phyloP scores from a whole-genome alignment of 2,113 vertebrate species.

The Podarcis raffonei region DNA sequence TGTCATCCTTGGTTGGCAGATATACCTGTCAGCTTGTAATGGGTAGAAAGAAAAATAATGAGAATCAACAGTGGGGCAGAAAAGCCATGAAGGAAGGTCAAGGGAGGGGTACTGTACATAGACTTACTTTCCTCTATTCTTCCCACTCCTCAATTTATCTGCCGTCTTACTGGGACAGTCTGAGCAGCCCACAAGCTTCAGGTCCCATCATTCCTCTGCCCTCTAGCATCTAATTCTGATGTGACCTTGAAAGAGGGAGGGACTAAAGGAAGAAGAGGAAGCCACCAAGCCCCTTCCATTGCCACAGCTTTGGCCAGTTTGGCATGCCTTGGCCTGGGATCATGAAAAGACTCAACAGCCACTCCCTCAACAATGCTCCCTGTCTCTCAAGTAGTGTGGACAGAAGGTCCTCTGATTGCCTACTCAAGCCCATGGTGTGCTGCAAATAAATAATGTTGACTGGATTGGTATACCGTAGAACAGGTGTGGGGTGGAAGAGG shows the following conservation, averaged over 20 bases:
- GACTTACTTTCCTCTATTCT: background rate
- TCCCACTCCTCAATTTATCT: background rate
- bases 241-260: background rate
- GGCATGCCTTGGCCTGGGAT: background rate
- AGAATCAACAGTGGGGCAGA: background rate
- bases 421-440: too few species aligned
- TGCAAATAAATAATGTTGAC: background rate
- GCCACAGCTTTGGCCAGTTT: background rate
- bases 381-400: background rate
- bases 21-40: background rate
- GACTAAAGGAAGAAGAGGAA: background rate
- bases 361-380: background rate
- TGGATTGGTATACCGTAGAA: background rate
- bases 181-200: background rate
- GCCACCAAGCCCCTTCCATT: background rate
- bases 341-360: background rate
- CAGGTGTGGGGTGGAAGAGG: background rate
- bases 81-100: background rate
- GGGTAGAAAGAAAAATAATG: background rate
- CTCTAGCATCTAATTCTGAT: background rate
- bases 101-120: background rate
- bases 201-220: background rate
- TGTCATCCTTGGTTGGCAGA: background rate
- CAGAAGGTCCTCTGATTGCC: background rate
- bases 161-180: background rate